These are phyloP conservation scores for Trachemys scripta DNA, from an alignment of 2,113 vertebrate genomes.

Conservation along the genomic window DNA sequence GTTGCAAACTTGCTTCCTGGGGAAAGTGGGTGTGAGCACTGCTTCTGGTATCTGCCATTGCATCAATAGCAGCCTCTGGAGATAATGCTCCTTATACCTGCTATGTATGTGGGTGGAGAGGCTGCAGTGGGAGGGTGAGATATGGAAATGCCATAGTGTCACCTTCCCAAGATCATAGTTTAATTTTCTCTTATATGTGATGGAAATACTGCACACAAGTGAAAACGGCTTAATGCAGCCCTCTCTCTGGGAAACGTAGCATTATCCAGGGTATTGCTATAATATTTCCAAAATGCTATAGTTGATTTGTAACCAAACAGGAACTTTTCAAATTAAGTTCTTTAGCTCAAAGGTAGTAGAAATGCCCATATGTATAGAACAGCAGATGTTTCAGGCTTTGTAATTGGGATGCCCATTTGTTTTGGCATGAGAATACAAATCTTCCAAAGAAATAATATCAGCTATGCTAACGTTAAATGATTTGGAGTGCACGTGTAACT, in stretches of 20 bases:
- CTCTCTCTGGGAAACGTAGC: background rate
- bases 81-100: background rate
- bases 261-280: background rate
- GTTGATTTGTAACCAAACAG: background rate
- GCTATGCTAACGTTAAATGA: background rate
- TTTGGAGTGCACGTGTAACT: background rate
- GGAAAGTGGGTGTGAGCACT: background rate
- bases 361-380: background rate
- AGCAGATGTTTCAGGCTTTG: background rate
- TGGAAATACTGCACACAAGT: background rate
- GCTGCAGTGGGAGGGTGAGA: rapidly evolving
- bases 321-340: background rate
- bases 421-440: background rate
- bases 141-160: background rate
- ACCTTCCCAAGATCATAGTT: background rate
- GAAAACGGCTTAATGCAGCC: background rate
- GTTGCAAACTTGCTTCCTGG: background rate
- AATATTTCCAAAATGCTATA: background rate
- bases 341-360: background rate
- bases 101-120: rapidly evolving
- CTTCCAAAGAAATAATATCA: background rate
- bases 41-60: background rate
- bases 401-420: background rate
- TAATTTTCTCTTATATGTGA: rapidly evolving
- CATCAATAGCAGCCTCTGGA: background rate